Percentiles rank a stretch among this genome's conserved stretches.
Conservation (phyloP, 2,113 vertebrate genomes). For the Rhipidura dahli region DNA sequence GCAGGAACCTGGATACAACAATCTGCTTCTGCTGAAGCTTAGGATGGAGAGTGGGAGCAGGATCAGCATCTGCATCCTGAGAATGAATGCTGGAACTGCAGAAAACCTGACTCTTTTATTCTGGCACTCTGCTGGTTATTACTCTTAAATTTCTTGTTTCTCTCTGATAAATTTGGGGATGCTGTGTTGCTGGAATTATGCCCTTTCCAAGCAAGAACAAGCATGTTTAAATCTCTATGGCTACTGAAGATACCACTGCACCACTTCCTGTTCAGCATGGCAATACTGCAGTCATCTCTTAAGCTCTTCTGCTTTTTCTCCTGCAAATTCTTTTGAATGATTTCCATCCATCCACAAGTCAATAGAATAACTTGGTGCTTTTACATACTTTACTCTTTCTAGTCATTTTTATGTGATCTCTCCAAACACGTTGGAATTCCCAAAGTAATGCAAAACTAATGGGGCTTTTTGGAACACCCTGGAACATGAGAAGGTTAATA, state of each 20-base stretch:
- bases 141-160: not conserved
- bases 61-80: not conserved
- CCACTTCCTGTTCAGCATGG: not conserved
- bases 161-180: not conserved
- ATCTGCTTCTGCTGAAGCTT: not conserved
- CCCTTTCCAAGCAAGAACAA: not conserved
- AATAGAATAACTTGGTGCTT: not conserved
- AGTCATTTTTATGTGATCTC: not conserved
- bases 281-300: not conserved
- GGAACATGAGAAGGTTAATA: not conserved
- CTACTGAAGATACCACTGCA: not conserved
- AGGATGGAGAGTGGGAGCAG: not conserved
- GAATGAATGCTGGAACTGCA: not conserved
- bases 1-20: not conserved
- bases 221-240: not conserved
- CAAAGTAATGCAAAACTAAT: not conserved
- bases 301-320: not conserved
- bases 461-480: not conserved
- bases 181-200: not conserved
- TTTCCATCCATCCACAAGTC: not conserved
- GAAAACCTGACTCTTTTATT: not conserved
- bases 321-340: not conserved
- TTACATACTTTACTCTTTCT: not conserved
- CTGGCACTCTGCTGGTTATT: not conserved
- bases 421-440: not conserved